Conservation (phyloP, 1,140 invertebrate genomes). For the Tribolium madens region DNA sequence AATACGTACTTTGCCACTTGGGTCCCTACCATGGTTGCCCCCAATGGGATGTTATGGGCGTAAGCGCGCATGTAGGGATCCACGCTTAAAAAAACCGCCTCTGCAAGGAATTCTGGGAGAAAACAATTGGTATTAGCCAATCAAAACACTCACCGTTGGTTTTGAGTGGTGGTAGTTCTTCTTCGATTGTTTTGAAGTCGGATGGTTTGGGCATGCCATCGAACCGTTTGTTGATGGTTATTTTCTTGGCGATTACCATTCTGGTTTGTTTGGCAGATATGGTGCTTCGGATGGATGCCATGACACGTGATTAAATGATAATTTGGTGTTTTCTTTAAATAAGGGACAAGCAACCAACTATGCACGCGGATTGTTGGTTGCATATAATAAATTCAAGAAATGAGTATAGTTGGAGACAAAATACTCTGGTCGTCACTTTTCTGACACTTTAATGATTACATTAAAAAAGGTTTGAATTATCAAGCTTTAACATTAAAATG, state of each 20-base stretch:
- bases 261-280: not conserved
- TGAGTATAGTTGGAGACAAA: too few species aligned
- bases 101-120: slow-evolving; percentile 70
- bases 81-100: slow-evolving; percentile 76
- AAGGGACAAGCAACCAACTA: not conserved
- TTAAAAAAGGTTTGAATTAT: too few species aligned
- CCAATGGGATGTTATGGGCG: slow-evolving; percentile 67
- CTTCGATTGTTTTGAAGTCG: slow-evolving; percentile 74
- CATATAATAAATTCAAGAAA: not conserved
- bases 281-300: not conserved
- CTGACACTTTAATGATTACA: too few species aligned
- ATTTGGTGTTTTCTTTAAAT: not conserved
- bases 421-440: too few species aligned
- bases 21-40: slow-evolving; percentile 71
- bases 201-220: slow-evolving; percentile 72
- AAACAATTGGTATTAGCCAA: slow-evolving; percentile 72
- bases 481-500: too few species aligned
- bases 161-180: slow-evolving; percentile 71
- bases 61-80: slow-evolving; percentile 78
- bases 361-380: not conserved
- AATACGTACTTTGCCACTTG: slow-evolving; percentile 71
- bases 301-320: not conserved
- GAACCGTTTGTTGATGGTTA: slow-evolving; percentile 72
- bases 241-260: slow-evolving; percentile 71
- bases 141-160: slow-evolving; percentile 76